phyloP scores from a whole-genome alignment of 1,140 invertebrate genomes.

The Hydropsyche tenuis region DNA sequence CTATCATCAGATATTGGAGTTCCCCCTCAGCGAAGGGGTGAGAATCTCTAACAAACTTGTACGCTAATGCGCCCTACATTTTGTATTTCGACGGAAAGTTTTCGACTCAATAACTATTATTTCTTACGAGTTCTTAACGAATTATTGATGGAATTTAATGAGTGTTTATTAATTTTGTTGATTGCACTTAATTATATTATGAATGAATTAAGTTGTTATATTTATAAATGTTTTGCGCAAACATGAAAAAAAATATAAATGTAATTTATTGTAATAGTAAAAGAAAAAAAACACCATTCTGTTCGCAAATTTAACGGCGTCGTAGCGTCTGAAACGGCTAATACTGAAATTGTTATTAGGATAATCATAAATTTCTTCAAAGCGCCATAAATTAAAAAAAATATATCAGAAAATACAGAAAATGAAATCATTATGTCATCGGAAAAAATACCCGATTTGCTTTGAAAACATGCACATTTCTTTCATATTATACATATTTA shows the following conservation, averaged over 20 bases:
- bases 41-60: neutral
- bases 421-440: too few species aligned
- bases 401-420: neutral
- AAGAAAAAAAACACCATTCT: neutral
- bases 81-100: neutral
- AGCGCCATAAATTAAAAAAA: neutral
- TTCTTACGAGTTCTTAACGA: too few species aligned
- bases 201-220: too few species aligned
- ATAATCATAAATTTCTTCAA: conserved; percentile 4
- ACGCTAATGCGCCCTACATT: neutral
- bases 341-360: neutral
- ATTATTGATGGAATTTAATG: too few species aligned
- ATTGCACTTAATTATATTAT: too few species aligned
- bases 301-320: conserved; percentile 11
- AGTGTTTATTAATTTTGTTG: too few species aligned
- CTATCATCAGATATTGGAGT: conserved; percentile 18
- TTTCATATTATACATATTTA: too few species aligned
- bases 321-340: conserved; percentile 22
- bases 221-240: too few species aligned
- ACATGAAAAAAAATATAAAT: too few species aligned
- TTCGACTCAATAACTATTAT: too few species aligned
- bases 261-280: neutral
- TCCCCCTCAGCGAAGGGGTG: neutral
- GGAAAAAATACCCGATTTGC: too few species aligned
- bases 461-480: too few species aligned